Percentiles rank a stretch among this genome's conserved stretches.
These are phyloP conservation scores for Cryptocheilus praepositus DNA, from an alignment of 2,888 invertebrate genomes.

Conservation along the genomic window DNA sequence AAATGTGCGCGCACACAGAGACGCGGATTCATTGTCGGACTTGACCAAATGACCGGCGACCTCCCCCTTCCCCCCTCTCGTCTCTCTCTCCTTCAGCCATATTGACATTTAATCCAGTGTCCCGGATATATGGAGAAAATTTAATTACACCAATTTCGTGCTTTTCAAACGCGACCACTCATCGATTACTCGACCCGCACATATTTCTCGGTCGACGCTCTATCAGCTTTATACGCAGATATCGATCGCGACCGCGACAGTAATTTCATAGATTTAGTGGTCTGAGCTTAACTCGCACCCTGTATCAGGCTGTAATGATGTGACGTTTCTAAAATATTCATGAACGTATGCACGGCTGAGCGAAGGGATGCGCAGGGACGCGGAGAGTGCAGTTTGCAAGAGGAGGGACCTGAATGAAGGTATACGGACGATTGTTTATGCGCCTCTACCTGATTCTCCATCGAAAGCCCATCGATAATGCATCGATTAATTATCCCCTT, in stretches of 20 bases:
- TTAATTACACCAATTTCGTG: slow-evolving; percentile 41
- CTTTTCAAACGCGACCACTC: slow-evolving; percentile 18
- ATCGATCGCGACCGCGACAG: slow-evolving; percentile 38
- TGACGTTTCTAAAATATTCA: slow-evolving; percentile 34
- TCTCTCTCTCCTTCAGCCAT: neutral
- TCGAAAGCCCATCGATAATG: slow-evolving; percentile 49
- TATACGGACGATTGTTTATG: slow-evolving; percentile 40
- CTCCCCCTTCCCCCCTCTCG: neutral
- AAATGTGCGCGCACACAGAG: no score
- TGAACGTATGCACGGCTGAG: slow-evolving; percentile 28
- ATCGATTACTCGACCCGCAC: slow-evolving; percentile 30
- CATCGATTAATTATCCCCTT: slow-evolving; percentile 50
- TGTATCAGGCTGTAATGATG: slow-evolving; percentile 20
- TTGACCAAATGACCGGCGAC: no score
- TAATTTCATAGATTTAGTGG: slow-evolving; percentile 51
- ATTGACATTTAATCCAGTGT: slow-evolving; percentile 38
- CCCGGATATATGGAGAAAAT: slow-evolving; percentile 36
- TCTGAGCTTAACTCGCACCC: slow-evolving; percentile 43
- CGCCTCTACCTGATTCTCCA: slow-evolving; percentile 26
- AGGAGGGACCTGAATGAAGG: slow-evolving; percentile 26
- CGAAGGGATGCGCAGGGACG: neutral
- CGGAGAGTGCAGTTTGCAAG: neutral
- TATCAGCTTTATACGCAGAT: slow-evolving; percentile 26
- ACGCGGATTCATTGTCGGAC: no score
- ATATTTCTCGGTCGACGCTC: slow-evolving; percentile 31